Evolutionary conservation across 2,113 vertebrate genomes (phyloP).

Genomic region (Rhabdomys dilectus): DNA sequence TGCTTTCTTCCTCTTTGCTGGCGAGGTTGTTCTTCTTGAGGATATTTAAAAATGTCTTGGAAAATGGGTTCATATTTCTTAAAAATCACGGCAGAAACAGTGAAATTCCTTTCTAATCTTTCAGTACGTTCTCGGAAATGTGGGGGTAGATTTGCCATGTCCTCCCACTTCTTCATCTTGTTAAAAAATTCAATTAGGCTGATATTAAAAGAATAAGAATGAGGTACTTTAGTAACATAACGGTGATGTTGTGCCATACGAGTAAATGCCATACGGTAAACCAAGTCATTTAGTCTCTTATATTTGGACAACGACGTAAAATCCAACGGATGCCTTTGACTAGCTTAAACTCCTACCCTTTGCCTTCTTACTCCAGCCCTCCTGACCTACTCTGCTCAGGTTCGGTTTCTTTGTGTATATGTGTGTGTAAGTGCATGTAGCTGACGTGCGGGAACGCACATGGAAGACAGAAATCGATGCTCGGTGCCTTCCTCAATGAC

Average conservation of each 20-base stretch:
- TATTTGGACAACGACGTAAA: constrained; percentile 29
- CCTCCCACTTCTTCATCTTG: constrained; percentile 99
- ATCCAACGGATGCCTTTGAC: background rate
- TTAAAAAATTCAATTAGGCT: constrained; percentile 97
- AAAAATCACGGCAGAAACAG: constrained; percentile 96
- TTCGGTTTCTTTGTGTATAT: background rate
- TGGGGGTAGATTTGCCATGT: constrained; percentile 93
- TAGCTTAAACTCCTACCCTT: background rate
- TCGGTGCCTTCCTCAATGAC: background rate
- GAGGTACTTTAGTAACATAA: constrained; percentile 47
- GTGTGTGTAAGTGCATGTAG: too few relatives aligned
- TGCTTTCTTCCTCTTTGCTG: constrained; percentile 95
- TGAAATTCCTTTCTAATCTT: constrained; percentile 96
- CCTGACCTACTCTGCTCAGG: background rate
- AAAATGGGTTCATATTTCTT: constrained; percentile 98
- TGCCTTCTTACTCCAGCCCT: background rate
- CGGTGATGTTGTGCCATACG: background rate
- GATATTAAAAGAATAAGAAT: constrained; percentile 69
- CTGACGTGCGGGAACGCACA: background rate
- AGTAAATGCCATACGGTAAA: constrained; percentile 27
- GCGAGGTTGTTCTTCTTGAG: constrained; percentile 93
- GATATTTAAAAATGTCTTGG: constrained; percentile 93
- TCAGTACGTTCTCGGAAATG: constrained; percentile 94
- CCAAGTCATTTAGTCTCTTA: background rate
- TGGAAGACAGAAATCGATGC: background rate